Conservation (phyloP, 2,888 invertebrate species). For the Acutogordius australiensis region DNA sequence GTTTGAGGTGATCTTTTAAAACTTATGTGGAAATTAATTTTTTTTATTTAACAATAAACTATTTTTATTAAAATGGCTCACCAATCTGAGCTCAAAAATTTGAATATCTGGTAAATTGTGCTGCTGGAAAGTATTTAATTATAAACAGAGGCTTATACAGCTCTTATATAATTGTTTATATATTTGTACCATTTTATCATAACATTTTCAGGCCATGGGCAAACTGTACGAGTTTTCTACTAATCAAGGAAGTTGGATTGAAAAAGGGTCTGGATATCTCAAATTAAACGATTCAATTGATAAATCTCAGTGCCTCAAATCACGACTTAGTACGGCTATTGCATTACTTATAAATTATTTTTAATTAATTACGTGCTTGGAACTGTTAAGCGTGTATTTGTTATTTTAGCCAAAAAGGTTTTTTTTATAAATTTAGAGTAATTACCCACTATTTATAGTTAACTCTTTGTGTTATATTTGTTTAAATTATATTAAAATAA, state of each 20-base stretch:
- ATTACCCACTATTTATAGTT: neutral
- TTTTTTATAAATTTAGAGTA: neutral
- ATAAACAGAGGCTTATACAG: no score
- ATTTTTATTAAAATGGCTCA: neutral
- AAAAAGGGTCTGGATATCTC: neutral
- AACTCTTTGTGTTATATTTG: neutral
- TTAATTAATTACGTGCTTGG: no score
- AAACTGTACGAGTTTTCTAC: constrained; percentile 1
- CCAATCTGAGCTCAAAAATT: no score
- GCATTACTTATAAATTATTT: no score
- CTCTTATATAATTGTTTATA: no score
- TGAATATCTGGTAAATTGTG: no score
- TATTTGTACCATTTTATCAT: no score
- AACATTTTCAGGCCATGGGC: neutral
- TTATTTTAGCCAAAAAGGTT: no score
- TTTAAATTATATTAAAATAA: neutral
- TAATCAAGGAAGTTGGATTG: neutral
- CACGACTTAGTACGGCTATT: neutral
- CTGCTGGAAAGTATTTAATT: no score
- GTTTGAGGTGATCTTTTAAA: no score
- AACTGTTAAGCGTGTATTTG: no score
- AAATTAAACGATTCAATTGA: constrained; percentile 8
- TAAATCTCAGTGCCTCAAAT: neutral
- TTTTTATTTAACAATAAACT: neutral
- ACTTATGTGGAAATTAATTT: neutral